Conservation (phyloP, 2,797 vertebrate species). For the Sphaeramia orbicularis region DNA sequence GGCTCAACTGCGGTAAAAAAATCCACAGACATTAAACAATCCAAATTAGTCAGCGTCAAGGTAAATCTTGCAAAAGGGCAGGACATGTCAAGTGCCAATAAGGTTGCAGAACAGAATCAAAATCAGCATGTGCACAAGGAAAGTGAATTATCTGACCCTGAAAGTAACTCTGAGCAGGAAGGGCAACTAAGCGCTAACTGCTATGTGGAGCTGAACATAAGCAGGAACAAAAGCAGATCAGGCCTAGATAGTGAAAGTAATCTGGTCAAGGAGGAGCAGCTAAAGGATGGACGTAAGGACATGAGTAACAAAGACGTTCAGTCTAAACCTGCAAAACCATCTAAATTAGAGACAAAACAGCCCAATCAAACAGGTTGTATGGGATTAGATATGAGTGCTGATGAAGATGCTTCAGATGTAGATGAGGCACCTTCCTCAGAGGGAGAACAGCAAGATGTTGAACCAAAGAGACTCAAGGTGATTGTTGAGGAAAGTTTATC, state of each 20-base stretch:
- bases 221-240: slow-evolving; percentile 8
- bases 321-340: not conserved
- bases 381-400: slow-evolving; percentile 17
- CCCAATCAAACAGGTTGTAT: slow-evolving; percentile 3
- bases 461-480: slow-evolving; percentile 48
- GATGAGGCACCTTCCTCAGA: slow-evolving; percentile 49
- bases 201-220: slow-evolving; percentile 41
- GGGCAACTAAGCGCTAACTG: not conserved
- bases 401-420: slow-evolving; percentile 40
- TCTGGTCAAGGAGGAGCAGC: slow-evolving; percentile 26
- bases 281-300: slow-evolving; percentile 4
- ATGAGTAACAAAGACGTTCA: not conserved
- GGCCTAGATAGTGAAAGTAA: slow-evolving; percentile 17
- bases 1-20: slow-evolving; percentile 61
- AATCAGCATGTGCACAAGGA: slow-evolving; percentile 23
- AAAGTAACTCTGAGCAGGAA: slow-evolving; percentile 34
- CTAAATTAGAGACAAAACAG: slow-evolving; percentile 4
- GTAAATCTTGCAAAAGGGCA: slow-evolving; percentile 23
- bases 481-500: slow-evolving; percentile 55
- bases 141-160: slow-evolving; percentile 8
- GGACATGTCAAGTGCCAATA: slow-evolving; percentile 18
- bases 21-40: slow-evolving; percentile 42
- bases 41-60: slow-evolving; percentile 4
- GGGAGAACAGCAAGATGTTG: slow-evolving; percentile 38
- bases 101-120: slow-evolving; percentile 33